Evolutionary conservation across 2,113 vertebrate genomes (phyloP).

Genomic region (Martes martes): DNA sequence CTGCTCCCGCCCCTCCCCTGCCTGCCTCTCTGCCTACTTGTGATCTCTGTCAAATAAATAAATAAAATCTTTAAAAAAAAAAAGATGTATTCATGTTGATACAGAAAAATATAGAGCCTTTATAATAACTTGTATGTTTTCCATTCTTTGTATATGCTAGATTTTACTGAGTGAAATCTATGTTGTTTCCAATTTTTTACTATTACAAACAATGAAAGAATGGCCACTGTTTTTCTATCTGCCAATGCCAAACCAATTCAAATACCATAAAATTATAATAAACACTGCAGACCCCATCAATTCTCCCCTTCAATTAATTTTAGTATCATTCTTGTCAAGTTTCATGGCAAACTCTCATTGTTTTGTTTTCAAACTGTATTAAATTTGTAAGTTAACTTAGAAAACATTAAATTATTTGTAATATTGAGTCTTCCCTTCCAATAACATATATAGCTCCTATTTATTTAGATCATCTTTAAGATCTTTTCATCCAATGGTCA

Average conservation of each 20-base stretch:
- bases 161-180: neutral
- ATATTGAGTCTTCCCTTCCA: neutral
- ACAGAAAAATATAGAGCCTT: neutral
- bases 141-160: neutral
- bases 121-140: neutral
- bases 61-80: no score
- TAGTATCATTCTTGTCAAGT: neutral
- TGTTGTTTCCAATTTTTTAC: neutral
- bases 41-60: no score
- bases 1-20: no score
- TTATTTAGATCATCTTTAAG: neutral
- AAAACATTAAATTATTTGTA: slow-evolving; percentile 9
- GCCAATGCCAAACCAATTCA: neutral
- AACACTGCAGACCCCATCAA: neutral
- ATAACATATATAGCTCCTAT: neutral
- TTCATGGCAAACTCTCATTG: neutral
- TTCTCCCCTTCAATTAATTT: neutral
- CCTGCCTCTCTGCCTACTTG: no score
- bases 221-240: neutral
- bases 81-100: neutral
- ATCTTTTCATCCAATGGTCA: neutral
- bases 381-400: slow-evolving; percentile 10
- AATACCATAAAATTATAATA: neutral
- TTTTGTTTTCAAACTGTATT: neutral
- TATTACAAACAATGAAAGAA: neutral